Conservation (phyloP, 1,140 invertebrate genomes). For the Alviniconcha marisindica region DNA sequence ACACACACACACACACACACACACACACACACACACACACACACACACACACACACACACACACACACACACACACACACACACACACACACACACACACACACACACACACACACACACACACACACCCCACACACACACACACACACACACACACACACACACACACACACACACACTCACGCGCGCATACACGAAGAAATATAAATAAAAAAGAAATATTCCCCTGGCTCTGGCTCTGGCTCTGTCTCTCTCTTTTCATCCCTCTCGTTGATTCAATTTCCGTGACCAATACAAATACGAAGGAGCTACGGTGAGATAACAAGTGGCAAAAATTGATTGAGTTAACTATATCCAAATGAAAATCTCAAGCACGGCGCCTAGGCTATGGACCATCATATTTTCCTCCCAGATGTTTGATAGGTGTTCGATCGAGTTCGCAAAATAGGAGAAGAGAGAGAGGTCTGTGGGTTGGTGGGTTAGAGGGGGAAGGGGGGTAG, state of each 20-base stretch:
- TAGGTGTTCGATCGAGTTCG: too few relatives aligned
- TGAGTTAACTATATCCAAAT: too few relatives aligned
- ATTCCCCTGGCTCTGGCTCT: not conserved
- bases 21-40: conserved; percentile 2
- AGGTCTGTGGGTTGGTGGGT: not conserved
- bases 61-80: not conserved
- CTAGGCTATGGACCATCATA: too few relatives aligned
- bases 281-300: too few relatives aligned
- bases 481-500: not conserved
- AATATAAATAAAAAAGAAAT: too few relatives aligned
- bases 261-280: not conserved
- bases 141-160: conserved; percentile 17
- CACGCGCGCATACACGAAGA: not conserved
- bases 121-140: not conserved
- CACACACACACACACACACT: conserved; percentile 12
- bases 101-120: not conserved
- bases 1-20: not conserved
- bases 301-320: too few relatives aligned
- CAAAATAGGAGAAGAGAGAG: too few relatives aligned
- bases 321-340: too few relatives aligned
- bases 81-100: conserved; percentile 19
- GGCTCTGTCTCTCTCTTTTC: not conserved
- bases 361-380: too few relatives aligned
- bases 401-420: too few relatives aligned
- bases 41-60: not conserved